These are phyloP conservation scores for Catocala sponsa DNA, from an alignment of 2,888 invertebrate species.

Conservation along the genomic window DNA sequence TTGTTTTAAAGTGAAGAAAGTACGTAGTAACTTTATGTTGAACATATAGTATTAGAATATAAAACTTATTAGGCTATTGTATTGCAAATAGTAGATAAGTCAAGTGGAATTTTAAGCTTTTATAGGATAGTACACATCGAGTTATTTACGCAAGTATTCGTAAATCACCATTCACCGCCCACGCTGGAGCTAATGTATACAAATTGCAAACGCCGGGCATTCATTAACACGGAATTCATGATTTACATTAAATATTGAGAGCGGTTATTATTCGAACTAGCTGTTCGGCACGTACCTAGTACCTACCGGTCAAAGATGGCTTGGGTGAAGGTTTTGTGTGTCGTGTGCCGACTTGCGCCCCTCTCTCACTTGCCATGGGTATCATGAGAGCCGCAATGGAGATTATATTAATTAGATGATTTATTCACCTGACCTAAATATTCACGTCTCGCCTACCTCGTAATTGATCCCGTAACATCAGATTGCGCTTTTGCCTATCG, in stretches of 20 bases:
- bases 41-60: too few species aligned
- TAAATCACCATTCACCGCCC: conserved; percentile 1
- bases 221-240: conserved; percentile 24
- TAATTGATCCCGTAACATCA: too few species aligned
- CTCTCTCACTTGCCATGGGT: background rate
- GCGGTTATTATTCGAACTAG: conserved; percentile 22
- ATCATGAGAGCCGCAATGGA: background rate
- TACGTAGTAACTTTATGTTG: too few species aligned
- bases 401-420: background rate
- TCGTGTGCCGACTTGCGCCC: background rate
- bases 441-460: background rate
- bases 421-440: conserved; percentile 1
- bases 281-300: conserved; percentile 22
- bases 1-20: too few species aligned
- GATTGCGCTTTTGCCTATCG: too few species aligned
- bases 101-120: background rate
- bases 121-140: background rate
- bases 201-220: conserved; percentile 21
- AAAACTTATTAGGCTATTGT: too few species aligned
- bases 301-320: background rate
- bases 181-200: conserved; percentile 9
- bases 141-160: background rate
- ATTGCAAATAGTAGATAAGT: too few species aligned
- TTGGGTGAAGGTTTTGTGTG: background rate
- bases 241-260: conserved; percentile 33